These are phyloP conservation scores for Ectobius pallidus DNA, from an alignment of 2,888 invertebrate species.

Conservation along the genomic window DNA sequence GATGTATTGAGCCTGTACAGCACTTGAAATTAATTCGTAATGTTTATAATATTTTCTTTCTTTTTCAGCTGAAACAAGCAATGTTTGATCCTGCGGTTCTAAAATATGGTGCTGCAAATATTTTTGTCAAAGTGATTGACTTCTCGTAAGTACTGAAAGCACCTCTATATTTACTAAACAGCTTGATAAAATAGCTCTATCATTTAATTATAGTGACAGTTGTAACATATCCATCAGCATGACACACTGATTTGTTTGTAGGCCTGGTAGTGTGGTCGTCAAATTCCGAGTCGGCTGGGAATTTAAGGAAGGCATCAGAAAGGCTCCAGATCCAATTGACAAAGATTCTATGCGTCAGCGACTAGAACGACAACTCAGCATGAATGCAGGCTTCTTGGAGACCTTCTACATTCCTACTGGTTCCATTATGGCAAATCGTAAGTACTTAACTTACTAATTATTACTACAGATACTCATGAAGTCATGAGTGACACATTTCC, in stretches of 20 bases:
- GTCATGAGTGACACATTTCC: too few relatives aligned
- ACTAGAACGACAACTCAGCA: constrained; percentile 59
- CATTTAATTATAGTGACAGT: too few relatives aligned
- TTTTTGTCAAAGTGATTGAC: constrained; percentile 65
- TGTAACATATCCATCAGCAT: too few relatives aligned
- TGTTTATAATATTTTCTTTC: too few relatives aligned
- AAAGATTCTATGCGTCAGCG: constrained; percentile 56
- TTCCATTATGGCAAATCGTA: constrained; percentile 52
- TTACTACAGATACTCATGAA: too few relatives aligned
- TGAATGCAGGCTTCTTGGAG: constrained; percentile 59
- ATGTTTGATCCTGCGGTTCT: constrained; percentile 61
- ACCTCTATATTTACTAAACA: too few relatives aligned
- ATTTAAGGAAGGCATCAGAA: constrained; percentile 58
- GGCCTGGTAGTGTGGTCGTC: constrained; percentile 69
- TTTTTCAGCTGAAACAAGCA: constrained; percentile 60
- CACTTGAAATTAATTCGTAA: too few relatives aligned
- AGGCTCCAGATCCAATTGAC: constrained; percentile 60
- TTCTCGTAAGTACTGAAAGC: constrained; percentile 60
- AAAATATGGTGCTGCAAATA: constrained; percentile 61
- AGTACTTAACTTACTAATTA: constrained; percentile 29
- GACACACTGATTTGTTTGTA: constrained; percentile 49
- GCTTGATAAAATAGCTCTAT: too few relatives aligned
- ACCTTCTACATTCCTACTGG: constrained; percentile 58
- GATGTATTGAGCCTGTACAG: too few relatives aligned
- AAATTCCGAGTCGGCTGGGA: constrained; percentile 71